These are phyloP conservation scores for Apotomis betuletana DNA, from an alignment of 2,888 invertebrate genomes.

Conservation along the genomic window DNA sequence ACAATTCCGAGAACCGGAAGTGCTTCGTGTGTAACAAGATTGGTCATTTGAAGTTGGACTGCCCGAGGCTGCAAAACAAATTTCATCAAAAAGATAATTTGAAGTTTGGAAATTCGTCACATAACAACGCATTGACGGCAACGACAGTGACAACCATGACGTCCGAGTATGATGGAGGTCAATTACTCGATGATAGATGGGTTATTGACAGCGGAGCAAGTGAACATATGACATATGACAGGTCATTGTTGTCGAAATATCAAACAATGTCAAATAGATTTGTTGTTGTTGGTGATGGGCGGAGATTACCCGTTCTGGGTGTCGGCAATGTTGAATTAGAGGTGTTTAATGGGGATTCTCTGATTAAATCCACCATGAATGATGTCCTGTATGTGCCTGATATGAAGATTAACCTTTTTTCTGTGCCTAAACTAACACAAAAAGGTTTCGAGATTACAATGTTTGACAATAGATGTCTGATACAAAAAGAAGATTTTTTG, in stretches of 20 bases:
- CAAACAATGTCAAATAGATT: not conserved
- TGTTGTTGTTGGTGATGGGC: not conserved
- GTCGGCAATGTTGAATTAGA: not conserved
- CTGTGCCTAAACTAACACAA: too few relatives aligned
- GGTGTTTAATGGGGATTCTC: constrained; percentile 2
- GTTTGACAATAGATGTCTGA: too few relatives aligned
- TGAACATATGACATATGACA: constrained; percentile 4
- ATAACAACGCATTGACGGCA: too few relatives aligned
- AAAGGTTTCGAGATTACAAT: too few relatives aligned
- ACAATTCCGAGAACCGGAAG: too few relatives aligned
- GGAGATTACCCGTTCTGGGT: not conserved
- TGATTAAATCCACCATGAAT: constrained; percentile 8
- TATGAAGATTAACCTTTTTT: constrained; percentile 10
- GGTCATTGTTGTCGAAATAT: not conserved
- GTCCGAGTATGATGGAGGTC: not conserved
- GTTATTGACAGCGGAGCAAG: constrained; percentile 6
- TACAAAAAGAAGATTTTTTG: too few relatives aligned
- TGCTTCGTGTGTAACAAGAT: too few relatives aligned
- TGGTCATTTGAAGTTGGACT: constrained; percentile 4
- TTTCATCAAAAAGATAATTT: too few relatives aligned
- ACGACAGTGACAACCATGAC: too few relatives aligned
- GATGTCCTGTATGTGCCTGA: constrained; percentile 24
- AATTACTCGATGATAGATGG: not conserved
- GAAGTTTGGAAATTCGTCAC: too few relatives aligned
- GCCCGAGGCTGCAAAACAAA: not conserved